These are phyloP conservation scores for Amiota mariae DNA, from an alignment of 2,888 invertebrate genomes.

Conservation along the genomic window DNA sequence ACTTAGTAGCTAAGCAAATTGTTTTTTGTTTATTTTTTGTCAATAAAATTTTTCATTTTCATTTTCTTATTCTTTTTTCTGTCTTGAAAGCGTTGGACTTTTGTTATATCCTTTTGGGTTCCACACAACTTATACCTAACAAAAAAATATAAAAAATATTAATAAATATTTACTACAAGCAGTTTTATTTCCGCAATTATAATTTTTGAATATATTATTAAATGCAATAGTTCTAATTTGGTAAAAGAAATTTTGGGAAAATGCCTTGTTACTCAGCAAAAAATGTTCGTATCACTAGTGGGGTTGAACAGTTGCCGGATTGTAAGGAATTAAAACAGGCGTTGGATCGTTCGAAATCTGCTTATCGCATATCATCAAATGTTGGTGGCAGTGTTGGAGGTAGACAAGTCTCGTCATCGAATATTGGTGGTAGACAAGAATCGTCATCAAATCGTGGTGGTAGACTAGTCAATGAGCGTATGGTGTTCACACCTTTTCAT, in stretches of 20 bases:
- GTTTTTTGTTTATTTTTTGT: background rate
- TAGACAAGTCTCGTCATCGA: no score
- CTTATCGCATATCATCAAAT: constrained; percentile 21
- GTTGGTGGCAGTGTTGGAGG: background rate
- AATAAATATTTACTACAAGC: no score
- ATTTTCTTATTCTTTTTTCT: no score
- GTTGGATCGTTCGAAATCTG: constrained; percentile 48
- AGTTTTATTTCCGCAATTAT: no score
- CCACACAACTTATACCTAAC: no score
- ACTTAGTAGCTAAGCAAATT: constrained; percentile 14
- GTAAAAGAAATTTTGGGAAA: constrained; percentile 1
- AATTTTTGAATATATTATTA: no score
- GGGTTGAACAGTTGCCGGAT: constrained; percentile 49
- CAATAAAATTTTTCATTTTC: background rate
- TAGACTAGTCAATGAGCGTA: background rate
- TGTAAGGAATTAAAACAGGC: constrained; percentile 51
- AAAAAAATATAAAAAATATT: no score
- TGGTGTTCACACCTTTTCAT: constrained; percentile 38
- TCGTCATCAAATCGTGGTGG: background rate
- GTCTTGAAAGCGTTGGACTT: background rate
- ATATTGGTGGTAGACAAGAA: background rate
- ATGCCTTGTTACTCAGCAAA: constrained; percentile 67
- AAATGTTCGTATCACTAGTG: constrained; percentile 57
- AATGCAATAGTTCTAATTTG: no score
- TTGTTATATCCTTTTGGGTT: background rate